Base-by-base conservation (phyloP, 2,888 invertebrate genomes). In the Lasioglossum leucozonium region DNA sequence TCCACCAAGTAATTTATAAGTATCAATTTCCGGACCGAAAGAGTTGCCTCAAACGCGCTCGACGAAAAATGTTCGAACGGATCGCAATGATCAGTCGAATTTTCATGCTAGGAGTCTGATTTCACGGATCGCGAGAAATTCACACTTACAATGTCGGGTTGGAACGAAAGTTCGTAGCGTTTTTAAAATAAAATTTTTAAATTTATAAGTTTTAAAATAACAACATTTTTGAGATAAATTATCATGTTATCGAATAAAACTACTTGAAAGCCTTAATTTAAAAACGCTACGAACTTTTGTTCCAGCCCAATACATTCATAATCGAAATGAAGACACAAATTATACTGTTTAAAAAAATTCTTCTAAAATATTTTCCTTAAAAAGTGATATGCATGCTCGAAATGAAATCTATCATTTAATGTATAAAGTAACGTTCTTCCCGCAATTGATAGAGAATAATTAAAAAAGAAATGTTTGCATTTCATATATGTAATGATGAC, bases 11-110 rank as follows among this genome's bases (percentile, higher is more conserved):
- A 81, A 80, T 55, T 78, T 62, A 51, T 76, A 76, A 74, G 75
- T 84, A 84, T 75, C 84, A 72, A 77, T 78, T 80, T 72, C 77
- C 62, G 55, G 65, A 34, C 55, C 80, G 73, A 72, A 67, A 72
- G 82, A 65, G 44, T 77, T 67, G 55, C 55, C 44, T 65, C n/a
- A 42, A 44, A 44, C 11, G 22, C 44, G 22, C 18, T 18, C 67
- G 71, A 22, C n/a, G 72, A 55, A 51, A 37, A 69, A 74, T 47
- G 18, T 42, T 34, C 30, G 72, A 77, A 30, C 65, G 4, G 30
- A 30, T 26, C 13, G 18, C 37, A n/a, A 22, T 69, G 58, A 37
- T 67, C 22, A 11, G 10, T n/a, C 40, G 34, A 40, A 69, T n/a
- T 22, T 22, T 34, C 11, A 22, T 37, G 10, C n/a, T n/a, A n/a